These are phyloP conservation scores for Galeruca laticollis DNA, from an alignment of 2,888 invertebrate genomes.

Conservation along the genomic window DNA sequence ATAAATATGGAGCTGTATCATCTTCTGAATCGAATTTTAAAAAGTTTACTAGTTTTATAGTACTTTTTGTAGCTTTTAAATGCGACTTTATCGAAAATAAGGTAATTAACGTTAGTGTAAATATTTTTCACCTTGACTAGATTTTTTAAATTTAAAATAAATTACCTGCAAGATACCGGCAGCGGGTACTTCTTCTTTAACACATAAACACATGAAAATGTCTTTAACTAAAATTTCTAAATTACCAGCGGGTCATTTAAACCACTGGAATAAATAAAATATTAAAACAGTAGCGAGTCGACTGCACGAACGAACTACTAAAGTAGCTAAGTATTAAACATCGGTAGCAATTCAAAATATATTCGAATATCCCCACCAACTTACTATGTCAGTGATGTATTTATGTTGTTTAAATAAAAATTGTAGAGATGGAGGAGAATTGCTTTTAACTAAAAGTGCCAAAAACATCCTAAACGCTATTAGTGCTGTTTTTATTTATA, in stretches of 20 bases:
- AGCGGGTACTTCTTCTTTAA: conserved; percentile 29
- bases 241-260: conserved; percentile 47
- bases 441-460: neutral
- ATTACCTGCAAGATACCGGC: conserved; percentile 45
- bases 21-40: no score
- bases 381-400: neutral
- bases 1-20: no score
- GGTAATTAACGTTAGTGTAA: no score
- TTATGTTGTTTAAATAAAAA: neutral
- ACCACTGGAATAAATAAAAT: conserved; percentile 38
- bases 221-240: conserved; percentile 36
- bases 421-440: neutral
- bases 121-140: no score
- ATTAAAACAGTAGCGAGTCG: neutral
- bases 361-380: conserved; percentile 18
- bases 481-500: no score
- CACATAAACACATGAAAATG: conserved; percentile 50
- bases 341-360: neutral
- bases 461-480: neutral
- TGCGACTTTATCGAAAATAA: no score
- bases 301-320: conserved; percentile 25
- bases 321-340: neutral
- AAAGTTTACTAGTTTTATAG: no score
- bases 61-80: no score
- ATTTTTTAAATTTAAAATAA: conserved; percentile 4